A percentile compares a stretch with the other conserved stretches of the same genome.
Evolutionary conservation across 53 echinoderm and acorn worm genomes (phyloP).

Genomic region (Holothuria scabra): DNA sequence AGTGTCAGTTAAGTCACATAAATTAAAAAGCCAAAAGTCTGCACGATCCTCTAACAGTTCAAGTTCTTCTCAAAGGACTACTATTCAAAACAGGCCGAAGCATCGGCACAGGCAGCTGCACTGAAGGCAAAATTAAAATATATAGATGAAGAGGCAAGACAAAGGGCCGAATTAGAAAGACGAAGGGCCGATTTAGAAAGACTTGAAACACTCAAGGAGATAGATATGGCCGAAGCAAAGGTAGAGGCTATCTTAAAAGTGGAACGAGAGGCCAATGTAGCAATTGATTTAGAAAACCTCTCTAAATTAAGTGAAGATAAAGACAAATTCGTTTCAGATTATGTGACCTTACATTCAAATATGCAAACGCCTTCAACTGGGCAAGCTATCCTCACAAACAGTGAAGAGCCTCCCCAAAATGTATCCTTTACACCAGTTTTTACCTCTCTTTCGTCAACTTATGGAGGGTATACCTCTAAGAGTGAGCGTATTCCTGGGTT

Average conservation of each 20-base stretch:
- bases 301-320: not conserved
- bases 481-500: not conserved
- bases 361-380: no score
- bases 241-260: not conserved
- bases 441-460: no score
- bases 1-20: not conserved
- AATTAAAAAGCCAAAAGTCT: conserved; percentile 10
- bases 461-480: no score
- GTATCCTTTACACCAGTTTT: not conserved
- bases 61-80: not conserved
- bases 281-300: not conserved
- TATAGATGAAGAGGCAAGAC: no score
- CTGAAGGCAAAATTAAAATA: no score
- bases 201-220: not conserved
- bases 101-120: not conserved
- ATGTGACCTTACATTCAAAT: no score
- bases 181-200: not conserved
- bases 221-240: not conserved
- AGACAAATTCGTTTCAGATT: no score
- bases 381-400: no score
- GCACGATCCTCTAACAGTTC: conserved; percentile 1
- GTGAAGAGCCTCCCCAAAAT: no score
- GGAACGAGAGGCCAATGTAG: not conserved
- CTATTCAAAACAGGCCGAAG: not conserved
- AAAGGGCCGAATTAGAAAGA: no score